Base-by-base conservation (phyloP, 2,113 vertebrate species). In the Chloebia gouldiae region DNA sequence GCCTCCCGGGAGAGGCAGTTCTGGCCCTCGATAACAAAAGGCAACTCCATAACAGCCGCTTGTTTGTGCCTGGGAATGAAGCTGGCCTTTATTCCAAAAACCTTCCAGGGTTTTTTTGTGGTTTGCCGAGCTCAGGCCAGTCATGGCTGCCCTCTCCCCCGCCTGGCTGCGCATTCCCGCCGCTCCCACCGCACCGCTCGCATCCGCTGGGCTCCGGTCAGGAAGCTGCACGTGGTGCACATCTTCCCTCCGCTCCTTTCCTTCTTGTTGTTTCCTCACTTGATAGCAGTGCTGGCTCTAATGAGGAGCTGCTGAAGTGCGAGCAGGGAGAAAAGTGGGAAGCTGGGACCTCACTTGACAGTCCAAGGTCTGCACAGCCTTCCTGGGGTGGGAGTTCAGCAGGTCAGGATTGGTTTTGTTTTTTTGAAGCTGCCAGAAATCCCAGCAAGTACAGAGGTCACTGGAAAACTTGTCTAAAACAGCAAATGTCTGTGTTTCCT, bases 1-100 rank as follows among this genome's bases (percentile, higher is more conserved):
- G 84, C 66, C 70, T 84, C 76, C 69, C 20, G 24, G 91, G 87
- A 95, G 83, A 50, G 37, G 11, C 80, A 81, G 44, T 64, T 86
- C 71, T 79, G 80, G 47, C 70, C 39, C 21, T 90, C 1, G 0
- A 19, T 59, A 80, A 90, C 68, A 82, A 72, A 92, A 81, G 86
- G 81, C 10, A 0, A n/a, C 51, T 92, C 71, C 44, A 15, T 82
- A 87, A 82, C 1, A 2, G 73, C 80, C 11, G 1, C 44, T 89
- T 81, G 59, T 86, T 92, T 91, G 50, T 73, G 82, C 65, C 64
- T 81, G 68, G 40, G 61, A 80, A 80, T 13, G 76, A 86, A 88
- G 59, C 54, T 96, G 94, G 59, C 84, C 56, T 68, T 89, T 63
- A 64, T 95, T 88, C 65, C 72, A 71, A 37, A 84, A 79, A 20